These are phyloP conservation scores for Hydrophis major DNA, from an alignment of 2,797 vertebrate genomes.

Conservation along the genomic window DNA sequence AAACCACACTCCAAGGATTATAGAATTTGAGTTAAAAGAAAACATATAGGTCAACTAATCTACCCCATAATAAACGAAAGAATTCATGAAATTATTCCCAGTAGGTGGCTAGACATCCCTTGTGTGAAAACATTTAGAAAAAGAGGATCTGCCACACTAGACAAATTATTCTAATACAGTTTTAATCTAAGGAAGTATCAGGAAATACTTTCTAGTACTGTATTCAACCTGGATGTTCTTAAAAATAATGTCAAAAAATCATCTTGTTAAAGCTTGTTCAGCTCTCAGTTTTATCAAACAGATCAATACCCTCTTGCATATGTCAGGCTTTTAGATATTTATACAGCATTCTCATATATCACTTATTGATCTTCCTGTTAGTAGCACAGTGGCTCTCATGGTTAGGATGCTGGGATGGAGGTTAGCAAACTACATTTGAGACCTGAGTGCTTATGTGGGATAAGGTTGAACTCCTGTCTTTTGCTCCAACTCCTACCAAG, in stretches of 20 bases:
- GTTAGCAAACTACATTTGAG: neutral
- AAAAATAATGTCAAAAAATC: neutral
- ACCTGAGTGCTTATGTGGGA: neutral
- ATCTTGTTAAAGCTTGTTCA: neutral
- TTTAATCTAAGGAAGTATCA: neutral
- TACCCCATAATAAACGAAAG: neutral
- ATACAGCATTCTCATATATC: neutral
- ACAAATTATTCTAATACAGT: neutral
- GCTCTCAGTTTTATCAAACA: neutral
- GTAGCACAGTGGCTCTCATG: neutral
- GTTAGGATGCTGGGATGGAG: neutral
- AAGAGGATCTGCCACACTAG: neutral
- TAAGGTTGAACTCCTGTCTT: neutral
- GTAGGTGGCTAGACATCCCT: neutral
- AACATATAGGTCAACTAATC: neutral
- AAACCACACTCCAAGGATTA: neutral
- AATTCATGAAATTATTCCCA: neutral
- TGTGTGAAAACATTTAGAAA: neutral
- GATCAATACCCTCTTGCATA: neutral
- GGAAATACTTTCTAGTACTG: neutral
- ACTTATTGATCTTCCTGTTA: neutral
- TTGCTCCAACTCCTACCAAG: neutral
- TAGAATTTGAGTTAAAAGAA: neutral
- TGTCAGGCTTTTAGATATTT: neutral
- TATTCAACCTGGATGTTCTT: neutral